Evolutionary conservation across 2,797 vertebrate species (phyloP).

Genomic region (Neosilurus hyrtlii): DNA sequence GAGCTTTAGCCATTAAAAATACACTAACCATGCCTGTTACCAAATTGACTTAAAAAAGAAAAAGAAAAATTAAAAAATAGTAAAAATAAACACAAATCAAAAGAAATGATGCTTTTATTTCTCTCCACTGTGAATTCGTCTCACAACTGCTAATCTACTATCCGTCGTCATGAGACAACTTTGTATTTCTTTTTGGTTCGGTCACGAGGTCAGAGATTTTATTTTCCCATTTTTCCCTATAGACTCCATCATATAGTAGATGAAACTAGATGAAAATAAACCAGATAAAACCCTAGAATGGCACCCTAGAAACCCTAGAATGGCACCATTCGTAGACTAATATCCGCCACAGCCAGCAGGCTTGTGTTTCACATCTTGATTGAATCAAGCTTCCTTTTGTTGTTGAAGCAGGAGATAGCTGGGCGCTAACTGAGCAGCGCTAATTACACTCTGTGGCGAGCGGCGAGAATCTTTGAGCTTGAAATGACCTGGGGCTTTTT

Average conservation of each 20-base stretch:
- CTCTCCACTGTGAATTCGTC: background rate
- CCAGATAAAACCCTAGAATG: background rate
- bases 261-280: conserved; percentile 20
- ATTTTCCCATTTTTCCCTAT: conserved; percentile 49
- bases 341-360: conserved; percentile 31
- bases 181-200: conserved; percentile 27
- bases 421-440: conserved; percentile 60
- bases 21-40: background rate
- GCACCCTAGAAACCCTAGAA: background rate
- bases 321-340: conserved; percentile 11
- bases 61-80: too few species aligned
- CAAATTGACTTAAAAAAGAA: background rate
- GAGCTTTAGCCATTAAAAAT: background rate
- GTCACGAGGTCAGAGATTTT: conserved; percentile 55
- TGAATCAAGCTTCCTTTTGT: conserved; percentile 61
- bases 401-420: conserved; percentile 57
- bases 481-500: conserved; percentile 60
- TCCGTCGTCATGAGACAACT: background rate
- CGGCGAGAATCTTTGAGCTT: conserved; percentile 52
- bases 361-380: conserved; percentile 58
- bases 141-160: background rate
- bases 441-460: conserved; percentile 62
- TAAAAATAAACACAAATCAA: background rate
- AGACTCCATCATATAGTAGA: background rate
- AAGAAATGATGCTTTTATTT: background rate